A percentile compares a stretch with the other conserved stretches of the same genome.
phyloP scores from a whole-genome alignment of 2,797 vertebrate species.

The Pipistrellus kuhlii region DNA sequence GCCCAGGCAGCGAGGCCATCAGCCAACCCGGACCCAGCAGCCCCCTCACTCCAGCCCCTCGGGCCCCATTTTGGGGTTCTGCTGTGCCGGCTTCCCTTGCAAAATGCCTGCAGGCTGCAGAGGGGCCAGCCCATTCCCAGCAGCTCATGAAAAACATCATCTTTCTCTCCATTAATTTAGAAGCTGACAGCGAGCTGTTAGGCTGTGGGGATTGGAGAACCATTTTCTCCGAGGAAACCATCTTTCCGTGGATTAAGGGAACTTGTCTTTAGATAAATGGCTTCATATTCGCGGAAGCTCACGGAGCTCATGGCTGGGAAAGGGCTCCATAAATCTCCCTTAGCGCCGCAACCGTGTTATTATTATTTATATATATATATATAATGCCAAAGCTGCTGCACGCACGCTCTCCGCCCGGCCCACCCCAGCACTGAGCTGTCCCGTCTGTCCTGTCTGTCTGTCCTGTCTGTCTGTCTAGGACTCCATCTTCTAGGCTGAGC shows the following conservation, averaged over 20 bases:
- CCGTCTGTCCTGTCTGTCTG: neutral
- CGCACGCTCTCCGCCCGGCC: neutral
- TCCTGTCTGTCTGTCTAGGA: slow-evolving; percentile 10
- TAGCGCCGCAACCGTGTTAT: slow-evolving; percentile 51
- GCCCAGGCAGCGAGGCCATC: rapidly evolving
- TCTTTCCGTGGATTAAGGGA: slow-evolving; percentile 77
- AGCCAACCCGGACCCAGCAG: neutral
- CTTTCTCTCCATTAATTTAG: slow-evolving; percentile 79
- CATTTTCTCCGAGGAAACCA: slow-evolving; percentile 70
- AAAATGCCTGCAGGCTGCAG: slow-evolving; percentile 49
- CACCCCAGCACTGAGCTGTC: neutral
- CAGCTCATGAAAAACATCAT: slow-evolving; percentile 75
- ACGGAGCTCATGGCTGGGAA: slow-evolving; percentile 67
- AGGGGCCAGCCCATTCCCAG: neutral
- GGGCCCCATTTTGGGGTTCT: neutral
- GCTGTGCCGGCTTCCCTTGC: neutral
- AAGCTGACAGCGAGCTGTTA: slow-evolving; percentile 64
- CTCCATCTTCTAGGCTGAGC: neutral
- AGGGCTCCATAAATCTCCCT: slow-evolving; percentile 77
- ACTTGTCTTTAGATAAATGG: slow-evolving; percentile 83
- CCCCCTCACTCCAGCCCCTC: neutral
- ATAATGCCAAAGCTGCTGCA: neutral
- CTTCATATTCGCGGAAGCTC: slow-evolving; percentile 75
- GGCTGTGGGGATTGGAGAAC: slow-evolving; percentile 58
- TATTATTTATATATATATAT: slow-evolving; percentile 21